Conservation (phyloP, 2,797 vertebrate species). For the Galaxias olidus region DNA sequence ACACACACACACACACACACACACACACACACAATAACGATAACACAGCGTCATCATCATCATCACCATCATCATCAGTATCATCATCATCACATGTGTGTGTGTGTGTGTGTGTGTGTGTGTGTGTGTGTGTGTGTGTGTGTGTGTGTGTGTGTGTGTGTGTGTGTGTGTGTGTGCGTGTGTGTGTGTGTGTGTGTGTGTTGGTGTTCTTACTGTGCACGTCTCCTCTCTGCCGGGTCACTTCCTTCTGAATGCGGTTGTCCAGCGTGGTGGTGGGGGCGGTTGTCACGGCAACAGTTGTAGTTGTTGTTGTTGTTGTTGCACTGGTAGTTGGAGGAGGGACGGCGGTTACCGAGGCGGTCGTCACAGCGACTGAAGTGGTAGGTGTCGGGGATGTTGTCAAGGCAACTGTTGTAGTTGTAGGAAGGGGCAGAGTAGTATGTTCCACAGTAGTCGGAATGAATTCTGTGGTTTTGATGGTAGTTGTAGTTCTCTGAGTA, state of each 20-base stretch:
- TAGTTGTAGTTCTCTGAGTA: not conserved
- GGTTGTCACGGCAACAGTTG: not conserved
- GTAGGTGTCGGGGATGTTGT: not conserved
- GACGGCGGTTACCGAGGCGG: not conserved
- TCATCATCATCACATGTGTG: not conserved
- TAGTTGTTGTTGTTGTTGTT: too few species aligned
- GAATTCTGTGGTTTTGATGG: not conserved
- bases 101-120: not conserved
- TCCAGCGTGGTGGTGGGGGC: conserved; percentile 64
- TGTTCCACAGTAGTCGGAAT: conserved; percentile 12
- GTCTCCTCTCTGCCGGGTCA: conserved; percentile 86
- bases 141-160: conserved; percentile 2
- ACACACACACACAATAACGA: not conserved
- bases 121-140: conserved; percentile 2
- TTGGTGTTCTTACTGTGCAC: conserved; percentile 86
- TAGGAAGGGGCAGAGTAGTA: too few species aligned
- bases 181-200: too few species aligned
- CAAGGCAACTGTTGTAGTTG: not conserved
- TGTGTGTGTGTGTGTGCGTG: not conserved
- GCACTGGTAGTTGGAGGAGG: not conserved
- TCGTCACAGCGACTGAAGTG: not conserved
- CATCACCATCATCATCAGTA: too few species aligned
- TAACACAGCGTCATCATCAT: too few species aligned
- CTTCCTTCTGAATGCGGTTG: conserved; percentile 82
- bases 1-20: not conserved